Evolutionary conservation across 2,797 vertebrate species (phyloP).

Genomic region (Sebastes miniatus): DNA sequence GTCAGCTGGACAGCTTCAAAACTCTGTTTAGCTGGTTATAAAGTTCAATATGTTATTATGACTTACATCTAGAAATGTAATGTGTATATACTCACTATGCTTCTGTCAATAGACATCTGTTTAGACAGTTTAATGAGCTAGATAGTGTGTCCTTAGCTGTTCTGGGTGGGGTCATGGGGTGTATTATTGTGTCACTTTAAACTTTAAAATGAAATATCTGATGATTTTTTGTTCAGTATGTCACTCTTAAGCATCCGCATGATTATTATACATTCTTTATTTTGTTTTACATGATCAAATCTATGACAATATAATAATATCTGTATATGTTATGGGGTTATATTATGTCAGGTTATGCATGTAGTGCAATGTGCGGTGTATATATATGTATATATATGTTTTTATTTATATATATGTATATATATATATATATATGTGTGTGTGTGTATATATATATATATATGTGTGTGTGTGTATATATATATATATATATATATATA

Average conservation of each 20-base stretch:
- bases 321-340: no score
- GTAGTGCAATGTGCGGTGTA: no score
- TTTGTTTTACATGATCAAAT: neutral
- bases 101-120: neutral
- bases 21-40: neutral
- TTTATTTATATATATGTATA: rapidly evolving
- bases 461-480: no score
- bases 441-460: rapidly evolving
- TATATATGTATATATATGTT: no score
- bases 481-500: no score
- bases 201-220: neutral
- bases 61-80: neutral
- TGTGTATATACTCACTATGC: neutral
- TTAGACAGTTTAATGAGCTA: neutral
- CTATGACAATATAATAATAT: neutral
- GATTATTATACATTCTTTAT: neutral
- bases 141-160: neutral
- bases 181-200: neutral
- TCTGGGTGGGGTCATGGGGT: neutral
- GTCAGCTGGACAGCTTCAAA: neutral
- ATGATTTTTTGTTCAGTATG: neutral
- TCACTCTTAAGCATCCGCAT: neutral
- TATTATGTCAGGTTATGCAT: no score
- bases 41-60: neutral
- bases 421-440: no score